These are phyloP conservation scores for Carcharodon carcharias DNA, from an alignment of 2,797 vertebrate species.

Conservation along the genomic window DNA sequence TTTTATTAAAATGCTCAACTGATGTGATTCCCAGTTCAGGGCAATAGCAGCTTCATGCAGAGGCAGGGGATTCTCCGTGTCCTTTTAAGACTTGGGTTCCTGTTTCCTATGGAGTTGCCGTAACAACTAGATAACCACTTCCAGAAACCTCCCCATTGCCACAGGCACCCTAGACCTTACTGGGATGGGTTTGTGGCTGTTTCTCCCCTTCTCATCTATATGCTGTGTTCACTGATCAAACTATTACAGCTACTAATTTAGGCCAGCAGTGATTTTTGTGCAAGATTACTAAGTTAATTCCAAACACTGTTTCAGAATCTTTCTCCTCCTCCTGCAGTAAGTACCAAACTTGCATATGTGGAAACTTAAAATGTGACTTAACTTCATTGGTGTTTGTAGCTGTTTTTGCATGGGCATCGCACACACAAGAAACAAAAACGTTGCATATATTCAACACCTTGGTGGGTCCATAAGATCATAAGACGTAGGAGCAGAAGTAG, in stretches of 20 bases:
- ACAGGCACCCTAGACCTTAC: not conserved
- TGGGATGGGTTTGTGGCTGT: not conserved
- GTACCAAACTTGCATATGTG: not conserved
- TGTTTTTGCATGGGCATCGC: not conserved
- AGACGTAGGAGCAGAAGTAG: too few species aligned
- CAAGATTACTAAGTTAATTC: not conserved
- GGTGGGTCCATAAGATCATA: not conserved
- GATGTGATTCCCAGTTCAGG: not conserved
- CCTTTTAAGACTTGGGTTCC: not conserved
- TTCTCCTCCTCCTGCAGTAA: not conserved
- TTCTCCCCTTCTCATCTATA: too few species aligned
- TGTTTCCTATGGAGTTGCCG: conserved; percentile 17
- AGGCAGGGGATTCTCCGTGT: not conserved
- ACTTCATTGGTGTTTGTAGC: too few species aligned
- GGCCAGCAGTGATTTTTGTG: not conserved
- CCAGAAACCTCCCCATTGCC: not conserved
- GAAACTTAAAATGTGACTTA: not conserved
- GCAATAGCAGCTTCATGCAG: conserved; percentile 1
- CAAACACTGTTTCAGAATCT: not conserved
- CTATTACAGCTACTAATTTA: not conserved
- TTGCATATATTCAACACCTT: not conserved
- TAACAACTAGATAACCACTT: conserved; percentile 14
- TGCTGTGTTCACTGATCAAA: not conserved
- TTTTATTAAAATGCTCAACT: not conserved
- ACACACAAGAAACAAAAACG: not conserved